phyloP scores from a whole-genome alignment of 1,140 invertebrate species.

The Pogonomyrmex barbatus region DNA sequence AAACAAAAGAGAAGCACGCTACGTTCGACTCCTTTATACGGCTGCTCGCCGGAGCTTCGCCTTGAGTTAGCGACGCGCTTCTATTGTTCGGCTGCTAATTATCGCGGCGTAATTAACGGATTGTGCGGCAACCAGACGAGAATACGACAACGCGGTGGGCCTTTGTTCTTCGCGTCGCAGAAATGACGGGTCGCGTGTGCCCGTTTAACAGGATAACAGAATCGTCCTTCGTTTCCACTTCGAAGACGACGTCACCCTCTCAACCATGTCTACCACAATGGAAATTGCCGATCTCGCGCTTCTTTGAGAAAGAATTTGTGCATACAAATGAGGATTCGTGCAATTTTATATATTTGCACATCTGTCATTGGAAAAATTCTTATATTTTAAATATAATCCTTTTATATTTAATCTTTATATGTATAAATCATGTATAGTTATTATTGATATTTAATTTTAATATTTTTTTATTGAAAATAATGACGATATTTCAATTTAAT shows the following conservation, averaged over 20 bases:
- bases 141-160: constrained; percentile 54
- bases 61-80: constrained; percentile 81
- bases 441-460: neutral
- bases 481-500: neutral
- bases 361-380: neutral
- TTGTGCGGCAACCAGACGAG: constrained; percentile 31
- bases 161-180: constrained; percentile 66
- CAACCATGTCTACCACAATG: neutral
- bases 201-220: constrained; percentile 75
- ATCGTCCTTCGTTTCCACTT: constrained; percentile 16
- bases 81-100: constrained; percentile 84
- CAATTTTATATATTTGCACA: neutral
- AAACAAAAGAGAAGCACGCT: constrained; percentile 65
- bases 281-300: neutral
- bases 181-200: constrained; percentile 81
- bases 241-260: neutral
- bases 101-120: constrained; percentile 59
- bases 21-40: constrained; percentile 76
- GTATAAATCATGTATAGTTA: too few species aligned
- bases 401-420: too few species aligned
- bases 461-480: neutral
- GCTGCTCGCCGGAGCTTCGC: constrained; percentile 78
- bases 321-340: neutral
- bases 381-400: too few species aligned
- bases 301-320: neutral